Evolutionary conservation across 2,113 vertebrate genomes (phyloP).

Genomic region (Ctenomys sociabilis): DNA sequence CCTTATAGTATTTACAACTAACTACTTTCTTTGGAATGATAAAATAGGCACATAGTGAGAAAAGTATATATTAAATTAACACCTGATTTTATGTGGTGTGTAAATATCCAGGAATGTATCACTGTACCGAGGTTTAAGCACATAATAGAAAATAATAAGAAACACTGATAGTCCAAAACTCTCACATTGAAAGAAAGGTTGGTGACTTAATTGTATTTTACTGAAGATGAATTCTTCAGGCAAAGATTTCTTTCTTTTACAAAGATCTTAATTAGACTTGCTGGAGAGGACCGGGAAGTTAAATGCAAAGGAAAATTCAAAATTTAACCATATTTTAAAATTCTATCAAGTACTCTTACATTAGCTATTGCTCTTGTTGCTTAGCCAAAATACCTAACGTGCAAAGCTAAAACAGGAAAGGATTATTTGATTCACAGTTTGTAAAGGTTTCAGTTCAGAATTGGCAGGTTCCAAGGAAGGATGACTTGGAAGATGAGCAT

Average conservation of each 20-base stretch:
- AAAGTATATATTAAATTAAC: slow-evolving; percentile 6
- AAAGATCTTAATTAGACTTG: background rate
- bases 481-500: background rate
- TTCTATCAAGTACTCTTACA: background rate
- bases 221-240: background rate
- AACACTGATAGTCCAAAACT: background rate
- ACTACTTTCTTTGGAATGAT: background rate
- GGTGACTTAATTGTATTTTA: background rate
- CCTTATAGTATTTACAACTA: background rate
- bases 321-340: background rate
- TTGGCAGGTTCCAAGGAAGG: background rate
- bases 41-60: background rate
- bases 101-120: background rate
- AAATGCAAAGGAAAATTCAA: background rate
- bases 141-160: background rate
- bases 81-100: background rate
- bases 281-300: background rate
- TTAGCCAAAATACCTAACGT: background rate
- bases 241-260: background rate
- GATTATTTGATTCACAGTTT: background rate
- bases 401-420: background rate
- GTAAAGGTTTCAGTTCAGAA: background rate
- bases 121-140: background rate
- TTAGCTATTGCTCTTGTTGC: background rate
- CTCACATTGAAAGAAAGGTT: background rate